These are phyloP conservation scores for Agonopterix arenella DNA, from an alignment of 2,888 invertebrate species.

Conservation along the genomic window DNA sequence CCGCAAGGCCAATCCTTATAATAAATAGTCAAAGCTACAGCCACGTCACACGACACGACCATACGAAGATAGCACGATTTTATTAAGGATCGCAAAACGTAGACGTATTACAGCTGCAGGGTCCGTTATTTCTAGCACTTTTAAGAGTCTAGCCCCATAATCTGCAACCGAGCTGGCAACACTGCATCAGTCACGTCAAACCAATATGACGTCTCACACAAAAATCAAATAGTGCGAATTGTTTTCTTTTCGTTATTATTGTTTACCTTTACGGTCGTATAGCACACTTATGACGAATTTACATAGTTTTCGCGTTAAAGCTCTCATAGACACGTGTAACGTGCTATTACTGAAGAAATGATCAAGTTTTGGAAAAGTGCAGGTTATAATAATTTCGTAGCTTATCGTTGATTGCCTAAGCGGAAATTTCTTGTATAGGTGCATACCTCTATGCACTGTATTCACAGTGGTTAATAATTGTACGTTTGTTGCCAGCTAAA, in stretches of 20 bases:
- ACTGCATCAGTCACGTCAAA: background rate
- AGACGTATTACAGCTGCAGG: too few species aligned
- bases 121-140: too few species aligned
- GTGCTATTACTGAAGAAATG: conserved; percentile 63
- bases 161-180: background rate
- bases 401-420: background rate
- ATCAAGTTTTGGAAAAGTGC: conserved; percentile 87
- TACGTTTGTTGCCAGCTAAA: conserved; percentile 48
- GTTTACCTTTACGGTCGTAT: conserved; percentile 41
- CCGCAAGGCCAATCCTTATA: too few species aligned
- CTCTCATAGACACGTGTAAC: conserved; percentile 21
- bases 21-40: too few species aligned
- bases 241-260: conserved; percentile 45
- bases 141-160: too few species aligned
- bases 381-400: conserved; percentile 54
- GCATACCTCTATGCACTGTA: background rate
- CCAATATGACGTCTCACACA: background rate
- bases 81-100: too few species aligned
- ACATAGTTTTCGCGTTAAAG: conserved; percentile 20
- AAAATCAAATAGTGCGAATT: conserved; percentile 15
- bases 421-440: background rate
- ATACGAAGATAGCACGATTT: too few species aligned
- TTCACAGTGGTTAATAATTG: conserved; percentile 2
- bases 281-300: conserved; percentile 36
- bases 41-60: too few species aligned